Conservation (phyloP, 1,140 invertebrate genomes). For the Liolophura sinensis region DNA sequence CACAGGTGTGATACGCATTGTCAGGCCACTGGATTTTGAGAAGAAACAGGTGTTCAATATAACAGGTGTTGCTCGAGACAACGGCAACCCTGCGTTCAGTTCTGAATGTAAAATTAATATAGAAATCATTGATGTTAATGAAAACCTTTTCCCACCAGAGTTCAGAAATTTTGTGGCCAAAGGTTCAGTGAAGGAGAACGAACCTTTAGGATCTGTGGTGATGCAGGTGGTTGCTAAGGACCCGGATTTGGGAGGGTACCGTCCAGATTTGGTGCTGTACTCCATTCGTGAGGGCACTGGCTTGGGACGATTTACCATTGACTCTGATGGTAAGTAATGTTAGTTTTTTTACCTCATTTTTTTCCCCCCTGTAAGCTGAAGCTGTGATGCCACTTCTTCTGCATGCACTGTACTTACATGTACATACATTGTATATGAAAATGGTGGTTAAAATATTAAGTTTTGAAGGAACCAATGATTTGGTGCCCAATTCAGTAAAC, state of each 20-base stretch:
- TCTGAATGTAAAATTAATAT: constrained; percentile 63
- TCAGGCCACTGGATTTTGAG: constrained; percentile 81
- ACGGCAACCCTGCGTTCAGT: constrained; percentile 55
- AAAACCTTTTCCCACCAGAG: constrained; percentile 81
- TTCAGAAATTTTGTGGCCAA: constrained; percentile 75
- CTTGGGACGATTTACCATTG: constrained; percentile 87
- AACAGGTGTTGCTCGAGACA: constrained; percentile 79
- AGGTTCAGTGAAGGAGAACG: constrained; percentile 63
- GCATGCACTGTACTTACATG: too few species aligned
- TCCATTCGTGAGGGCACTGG: constrained; percentile 87
- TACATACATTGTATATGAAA: too few species aligned
- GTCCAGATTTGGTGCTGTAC: constrained; percentile 74
- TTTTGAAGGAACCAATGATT: too few species aligned
- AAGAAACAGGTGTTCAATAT: constrained; percentile 83
- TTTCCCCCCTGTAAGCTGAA: too few species aligned
- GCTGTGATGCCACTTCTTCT: too few species aligned
- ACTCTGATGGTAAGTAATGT: constrained; percentile 76
- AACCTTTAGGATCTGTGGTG: constrained; percentile 74
- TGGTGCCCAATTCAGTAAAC: too few species aligned
- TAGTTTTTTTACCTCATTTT: background rate
- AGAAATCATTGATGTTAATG: constrained; percentile 91
- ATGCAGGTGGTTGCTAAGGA: constrained; percentile 73
- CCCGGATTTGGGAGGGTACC: constrained; percentile 65
- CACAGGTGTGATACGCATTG: constrained; percentile 82
- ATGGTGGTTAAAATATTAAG: too few species aligned